A percentile compares a stretch with the other conserved stretches of the same genome.
Evolutionary conservation across 2,888 invertebrate species (phyloP).

Genomic region (Ischnura elegans): DNA sequence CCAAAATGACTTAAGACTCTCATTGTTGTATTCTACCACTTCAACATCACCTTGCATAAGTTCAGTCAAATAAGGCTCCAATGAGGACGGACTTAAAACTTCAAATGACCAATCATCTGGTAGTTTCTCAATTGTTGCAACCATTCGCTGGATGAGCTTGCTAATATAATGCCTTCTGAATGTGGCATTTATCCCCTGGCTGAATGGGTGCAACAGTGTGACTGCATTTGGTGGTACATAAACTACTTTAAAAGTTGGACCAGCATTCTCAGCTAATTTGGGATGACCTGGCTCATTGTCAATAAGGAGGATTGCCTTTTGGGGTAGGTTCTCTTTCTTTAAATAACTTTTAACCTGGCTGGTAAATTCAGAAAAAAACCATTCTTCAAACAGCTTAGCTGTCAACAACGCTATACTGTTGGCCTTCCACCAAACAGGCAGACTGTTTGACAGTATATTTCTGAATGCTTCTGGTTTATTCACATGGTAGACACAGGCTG

Average conservation of each 20-base stretch:
- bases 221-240: neutral
- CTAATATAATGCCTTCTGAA: slow-evolving; percentile 4
- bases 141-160: neutral
- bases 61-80: neutral
- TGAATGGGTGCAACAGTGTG: neutral
- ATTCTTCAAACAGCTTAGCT: neutral
- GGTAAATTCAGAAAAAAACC: neutral
- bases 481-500: neutral
- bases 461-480: neutral
- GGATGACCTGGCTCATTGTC: slow-evolving; percentile 12
- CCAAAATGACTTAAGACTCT: neutral
- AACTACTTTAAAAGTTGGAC: neutral
- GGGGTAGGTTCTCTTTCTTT: neutral
- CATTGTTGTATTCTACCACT: neutral
- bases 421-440: neutral
- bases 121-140: neutral
- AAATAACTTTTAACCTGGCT: neutral
- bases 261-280: neutral
- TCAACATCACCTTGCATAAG: neutral
- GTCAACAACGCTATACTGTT: neutral
- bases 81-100: neutral
- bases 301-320: neutral
- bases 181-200: neutral
- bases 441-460: neutral
- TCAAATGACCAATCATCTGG: neutral